Percentiles rank a stretch among this genome's conserved stretches.
Evolutionary conservation across 1,140 invertebrate species (phyloP).

Genomic region (Pseudoatta argentina): DNA sequence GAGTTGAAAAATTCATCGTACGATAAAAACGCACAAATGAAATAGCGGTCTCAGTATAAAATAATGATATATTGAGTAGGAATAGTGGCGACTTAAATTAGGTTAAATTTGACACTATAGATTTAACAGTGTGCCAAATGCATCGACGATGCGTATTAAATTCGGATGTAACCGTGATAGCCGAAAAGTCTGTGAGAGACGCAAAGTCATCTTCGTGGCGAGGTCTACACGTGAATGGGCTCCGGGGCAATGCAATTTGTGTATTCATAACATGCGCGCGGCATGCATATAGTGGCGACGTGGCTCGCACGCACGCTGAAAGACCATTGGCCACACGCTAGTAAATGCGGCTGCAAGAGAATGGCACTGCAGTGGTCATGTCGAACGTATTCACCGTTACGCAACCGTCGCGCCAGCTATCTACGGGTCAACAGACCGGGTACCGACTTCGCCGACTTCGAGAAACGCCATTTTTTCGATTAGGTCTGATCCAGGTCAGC

Average conservation of each 20-base stretch:
- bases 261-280: slow-evolving; percentile 77
- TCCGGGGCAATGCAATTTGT: slow-evolving; percentile 73
- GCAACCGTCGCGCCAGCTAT: slow-evolving; percentile 79
- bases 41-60: too few species aligned
- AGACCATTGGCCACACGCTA: slow-evolving; percentile 72
- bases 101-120: too few species aligned
- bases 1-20: too few species aligned
- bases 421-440: slow-evolving; percentile 73
- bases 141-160: slow-evolving; percentile 16
- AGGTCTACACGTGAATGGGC: slow-evolving; percentile 52
- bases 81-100: too few species aligned
- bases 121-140: neutral
- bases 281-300: slow-evolving; percentile 57
- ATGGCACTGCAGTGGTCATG: slow-evolving; percentile 77
- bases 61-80: too few species aligned
- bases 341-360: slow-evolving; percentile 70
- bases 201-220: neutral
- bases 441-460: slow-evolving; percentile 66
- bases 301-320: slow-evolving; percentile 61
- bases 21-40: too few species aligned
- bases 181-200: slow-evolving; percentile 20
- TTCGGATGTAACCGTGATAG: neutral
- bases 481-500: slow-evolving; percentile 69
- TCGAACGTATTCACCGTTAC: slow-evolving; percentile 81
- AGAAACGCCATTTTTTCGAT: slow-evolving; percentile 74